Evolutionary conservation across 2,797 vertebrate species (phyloP).

Genomic region (Pseudochirops cupreus): DNA sequence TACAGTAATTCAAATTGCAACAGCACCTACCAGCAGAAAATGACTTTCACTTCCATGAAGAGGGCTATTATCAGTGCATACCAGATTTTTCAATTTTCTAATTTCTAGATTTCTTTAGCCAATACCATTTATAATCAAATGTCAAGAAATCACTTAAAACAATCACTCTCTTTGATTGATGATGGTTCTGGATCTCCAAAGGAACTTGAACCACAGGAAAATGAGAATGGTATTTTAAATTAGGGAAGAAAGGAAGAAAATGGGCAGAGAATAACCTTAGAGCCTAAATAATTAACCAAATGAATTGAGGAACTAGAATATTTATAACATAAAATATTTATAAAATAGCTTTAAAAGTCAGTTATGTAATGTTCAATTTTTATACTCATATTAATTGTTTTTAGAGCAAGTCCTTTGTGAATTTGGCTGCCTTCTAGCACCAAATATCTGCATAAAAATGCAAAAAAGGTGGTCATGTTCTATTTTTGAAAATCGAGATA

Average conservation of each 20-base stretch:
- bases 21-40: neutral
- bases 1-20: neutral
- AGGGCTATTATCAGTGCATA: neutral
- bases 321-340: constrained; percentile 77
- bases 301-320: constrained; percentile 68
- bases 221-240: constrained; percentile 60
- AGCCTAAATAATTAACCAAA: constrained; percentile 75
- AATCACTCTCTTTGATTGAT: neutral
- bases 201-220: neutral
- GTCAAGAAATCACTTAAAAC: neutral
- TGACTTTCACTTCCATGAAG: neutral
- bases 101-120: neutral
- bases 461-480: neutral
- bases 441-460: neutral
- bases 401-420: constrained; percentile 18
- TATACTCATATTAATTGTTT: constrained; percentile 35
- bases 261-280: constrained; percentile 40
- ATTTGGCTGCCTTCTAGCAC: neutral
- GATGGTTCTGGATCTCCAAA: neutral
- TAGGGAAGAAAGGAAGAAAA: constrained; percentile 16
- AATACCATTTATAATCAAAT: neutral
- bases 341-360: constrained; percentile 71
- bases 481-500: neutral
- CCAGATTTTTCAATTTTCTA: neutral
- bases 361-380: neutral